These are phyloP conservation scores for Saturnia japonica DNA, from an alignment of 2,888 invertebrate species.

Conservation along the genomic window DNA sequence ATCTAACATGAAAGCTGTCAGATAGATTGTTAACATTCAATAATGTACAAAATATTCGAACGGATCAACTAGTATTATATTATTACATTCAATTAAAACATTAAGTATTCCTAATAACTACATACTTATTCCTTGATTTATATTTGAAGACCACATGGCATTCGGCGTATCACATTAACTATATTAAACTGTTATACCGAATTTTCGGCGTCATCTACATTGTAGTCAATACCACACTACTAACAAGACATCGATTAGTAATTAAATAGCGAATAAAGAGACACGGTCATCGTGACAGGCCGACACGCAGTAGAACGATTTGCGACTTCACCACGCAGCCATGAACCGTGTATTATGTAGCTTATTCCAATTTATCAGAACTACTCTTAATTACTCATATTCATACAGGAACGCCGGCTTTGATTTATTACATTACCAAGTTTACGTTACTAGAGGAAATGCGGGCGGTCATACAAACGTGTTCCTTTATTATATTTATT, in stretches of 20 bases:
- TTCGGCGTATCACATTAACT: background rate
- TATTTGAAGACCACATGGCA: background rate
- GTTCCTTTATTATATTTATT: background rate
- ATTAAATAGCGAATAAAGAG: conserved; percentile 5
- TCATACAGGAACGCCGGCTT: background rate
- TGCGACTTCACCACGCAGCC: background rate
- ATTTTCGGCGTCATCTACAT: background rate
- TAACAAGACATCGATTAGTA: background rate
- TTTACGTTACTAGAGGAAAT: too few relatives aligned
- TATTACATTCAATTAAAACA: background rate
- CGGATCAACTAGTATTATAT: background rate
- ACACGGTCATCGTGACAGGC: conserved; percentile 19
- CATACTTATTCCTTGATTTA: background rate
- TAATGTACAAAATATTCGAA: too few relatives aligned
- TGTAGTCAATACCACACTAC: background rate
- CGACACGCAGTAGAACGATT: conserved; percentile 10
- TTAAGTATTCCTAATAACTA: background rate
- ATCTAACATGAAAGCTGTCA: too few relatives aligned
- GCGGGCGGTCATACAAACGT: too few relatives aligned
- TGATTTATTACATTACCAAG: background rate
- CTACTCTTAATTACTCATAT: background rate
- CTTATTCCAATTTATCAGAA: conserved; percentile 3
- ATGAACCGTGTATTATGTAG: conserved; percentile 1
- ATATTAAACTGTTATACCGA: background rate
- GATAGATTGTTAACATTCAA: too few relatives aligned